Conservation (phyloP, 2,113 vertebrate genomes). For the Megaceryle maxima region DNA sequence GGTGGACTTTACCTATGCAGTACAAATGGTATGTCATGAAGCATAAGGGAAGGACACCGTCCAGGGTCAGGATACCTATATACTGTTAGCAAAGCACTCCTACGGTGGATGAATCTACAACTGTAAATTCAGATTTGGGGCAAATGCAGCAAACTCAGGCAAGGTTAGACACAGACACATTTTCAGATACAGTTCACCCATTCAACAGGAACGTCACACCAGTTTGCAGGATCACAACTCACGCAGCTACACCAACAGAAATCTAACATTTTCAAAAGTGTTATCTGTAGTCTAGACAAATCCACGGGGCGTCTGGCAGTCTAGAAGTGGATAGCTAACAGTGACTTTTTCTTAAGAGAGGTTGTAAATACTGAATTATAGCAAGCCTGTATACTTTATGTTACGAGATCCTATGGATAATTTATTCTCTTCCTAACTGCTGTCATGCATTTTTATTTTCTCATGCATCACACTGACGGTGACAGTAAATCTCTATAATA, state of each 20-base stretch:
- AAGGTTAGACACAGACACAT: neutral
- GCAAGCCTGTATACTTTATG: neutral
- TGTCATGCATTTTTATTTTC: neutral
- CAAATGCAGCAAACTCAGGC: neutral
- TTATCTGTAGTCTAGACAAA: conserved; percentile 24
- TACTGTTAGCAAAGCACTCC: neutral
- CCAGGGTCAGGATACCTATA: neutral
- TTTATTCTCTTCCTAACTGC: neutral
- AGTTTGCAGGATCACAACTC: neutral
- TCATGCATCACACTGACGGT: neutral
- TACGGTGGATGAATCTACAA: fast-evolving
- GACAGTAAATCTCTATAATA: conserved; percentile 27
- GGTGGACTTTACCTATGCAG: neutral
- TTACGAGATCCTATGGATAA: neutral
- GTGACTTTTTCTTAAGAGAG: neutral
- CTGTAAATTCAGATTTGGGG: neutral
- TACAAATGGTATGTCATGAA: neutral
- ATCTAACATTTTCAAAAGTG: neutral
- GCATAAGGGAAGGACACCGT: neutral
- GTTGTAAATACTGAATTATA: neutral
- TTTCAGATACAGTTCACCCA: neutral
- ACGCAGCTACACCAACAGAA: neutral
- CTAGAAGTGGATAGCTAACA: neutral
- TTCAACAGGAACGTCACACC: neutral
- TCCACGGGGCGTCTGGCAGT: neutral